Percentiles rank a stretch among this genome's conserved stretches.
Evolutionary conservation across 2,113 vertebrate species (phyloP).

Genomic region (Neolamprologus brichardi): DNA sequence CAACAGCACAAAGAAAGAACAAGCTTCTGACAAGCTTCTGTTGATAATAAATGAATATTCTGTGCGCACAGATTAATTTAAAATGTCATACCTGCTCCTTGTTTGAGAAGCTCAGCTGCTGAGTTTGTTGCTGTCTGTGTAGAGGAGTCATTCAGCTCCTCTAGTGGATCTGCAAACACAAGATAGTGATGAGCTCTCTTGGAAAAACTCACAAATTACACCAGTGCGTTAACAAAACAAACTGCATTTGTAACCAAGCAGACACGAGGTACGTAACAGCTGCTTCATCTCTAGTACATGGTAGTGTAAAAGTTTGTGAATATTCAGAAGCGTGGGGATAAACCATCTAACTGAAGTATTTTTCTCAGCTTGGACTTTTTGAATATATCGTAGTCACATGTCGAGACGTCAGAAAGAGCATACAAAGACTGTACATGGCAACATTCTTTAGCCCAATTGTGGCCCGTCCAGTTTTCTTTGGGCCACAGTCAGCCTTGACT

Average conservation of each 20-base stretch:
- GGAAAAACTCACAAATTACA: background rate
- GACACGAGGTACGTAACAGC: background rate
- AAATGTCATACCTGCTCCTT: constrained; percentile 83
- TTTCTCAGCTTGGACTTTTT: background rate
- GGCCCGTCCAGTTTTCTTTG: background rate
- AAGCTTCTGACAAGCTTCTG: background rate
- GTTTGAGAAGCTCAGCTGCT: constrained; percentile 87
- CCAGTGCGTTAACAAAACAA: background rate
- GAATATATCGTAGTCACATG: background rate
- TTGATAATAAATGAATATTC: background rate
- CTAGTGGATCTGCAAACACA: constrained; percentile 78
- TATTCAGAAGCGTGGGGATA: background rate
- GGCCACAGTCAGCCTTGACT: background rate
- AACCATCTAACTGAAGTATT: background rate
- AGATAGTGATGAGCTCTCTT: background rate
- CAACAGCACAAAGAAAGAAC: background rate
- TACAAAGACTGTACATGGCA: background rate
- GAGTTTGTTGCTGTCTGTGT: constrained; percentile 84
- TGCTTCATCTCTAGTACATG: background rate
- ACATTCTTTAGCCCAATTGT: background rate
- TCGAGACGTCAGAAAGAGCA: background rate
- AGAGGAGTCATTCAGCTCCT: constrained; percentile 74
- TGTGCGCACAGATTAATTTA: background rate
- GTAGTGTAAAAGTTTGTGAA: background rate
- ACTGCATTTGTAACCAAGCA: background rate